phyloP scores from a whole-genome alignment of 2,113 vertebrate species.

The Carollia perspicillata region DNA sequence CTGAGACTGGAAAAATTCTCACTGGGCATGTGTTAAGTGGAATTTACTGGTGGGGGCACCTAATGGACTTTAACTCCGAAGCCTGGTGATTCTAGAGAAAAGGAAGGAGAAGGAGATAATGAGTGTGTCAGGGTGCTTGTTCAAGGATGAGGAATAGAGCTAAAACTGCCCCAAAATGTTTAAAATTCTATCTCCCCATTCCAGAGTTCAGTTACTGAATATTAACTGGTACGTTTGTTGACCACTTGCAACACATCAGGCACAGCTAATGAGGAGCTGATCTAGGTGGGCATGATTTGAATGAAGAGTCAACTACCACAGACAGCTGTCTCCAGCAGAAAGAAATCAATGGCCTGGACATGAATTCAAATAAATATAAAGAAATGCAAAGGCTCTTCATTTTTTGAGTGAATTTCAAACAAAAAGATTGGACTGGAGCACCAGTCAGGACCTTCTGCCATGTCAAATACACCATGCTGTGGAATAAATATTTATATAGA shows the following conservation, averaged over 20 bases:
- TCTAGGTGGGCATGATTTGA: neutral
- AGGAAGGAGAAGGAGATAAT: neutral
- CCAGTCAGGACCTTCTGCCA: neutral
- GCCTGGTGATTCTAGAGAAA: neutral
- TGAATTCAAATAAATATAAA: slow-evolving; percentile 11
- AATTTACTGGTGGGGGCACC: neutral
- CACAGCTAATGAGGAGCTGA: neutral
- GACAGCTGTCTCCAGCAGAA: neutral
- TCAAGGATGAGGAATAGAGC: neutral
- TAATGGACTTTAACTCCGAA: neutral
- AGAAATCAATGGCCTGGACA: neutral
- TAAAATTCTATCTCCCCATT: neutral
- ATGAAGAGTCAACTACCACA: neutral
- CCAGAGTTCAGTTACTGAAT: neutral
- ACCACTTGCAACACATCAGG: neutral
- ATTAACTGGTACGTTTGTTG: neutral
- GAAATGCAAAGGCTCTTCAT: neutral
- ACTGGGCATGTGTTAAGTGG: neutral
- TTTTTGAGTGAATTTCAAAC: neutral
- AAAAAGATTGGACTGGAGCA: neutral
- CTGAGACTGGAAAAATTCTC: neutral
- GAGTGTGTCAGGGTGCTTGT: neutral
- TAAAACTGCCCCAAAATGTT: neutral
- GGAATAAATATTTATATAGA: neutral
- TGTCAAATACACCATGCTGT: neutral